phyloP scores from a whole-genome alignment of 2,797 vertebrate genomes.

The Petrocephalus schoutedeni region DNA sequence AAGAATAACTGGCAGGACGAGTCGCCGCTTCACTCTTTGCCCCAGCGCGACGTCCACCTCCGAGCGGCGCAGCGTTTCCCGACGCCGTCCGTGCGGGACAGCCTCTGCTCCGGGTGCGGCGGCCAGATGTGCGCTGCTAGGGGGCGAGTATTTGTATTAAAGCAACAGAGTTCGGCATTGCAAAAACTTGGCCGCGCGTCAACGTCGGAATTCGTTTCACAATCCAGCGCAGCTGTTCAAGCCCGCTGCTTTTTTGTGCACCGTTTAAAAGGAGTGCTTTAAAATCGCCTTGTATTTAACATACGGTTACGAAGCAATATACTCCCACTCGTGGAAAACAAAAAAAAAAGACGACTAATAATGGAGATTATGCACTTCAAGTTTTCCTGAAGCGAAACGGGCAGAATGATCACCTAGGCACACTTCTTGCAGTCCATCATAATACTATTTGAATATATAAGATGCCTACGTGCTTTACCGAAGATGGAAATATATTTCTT shows the following conservation, averaged over 20 bases:
- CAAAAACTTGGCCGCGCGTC: slow-evolving; percentile 35
- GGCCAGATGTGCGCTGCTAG: slow-evolving; percentile 62
- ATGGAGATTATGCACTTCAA: background rate
- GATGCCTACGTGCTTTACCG: background rate
- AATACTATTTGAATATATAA: background rate
- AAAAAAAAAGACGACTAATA: background rate
- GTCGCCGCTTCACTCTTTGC: slow-evolving; percentile 5
- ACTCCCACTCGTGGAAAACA: background rate
- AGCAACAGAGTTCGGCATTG: slow-evolving; percentile 20
- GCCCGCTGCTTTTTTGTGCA: slow-evolving; percentile 17
- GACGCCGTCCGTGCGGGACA: slow-evolving; percentile 66
- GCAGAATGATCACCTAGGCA: background rate
- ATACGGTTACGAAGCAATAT: background rate
- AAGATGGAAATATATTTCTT: background rate
- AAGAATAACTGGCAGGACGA: slow-evolving; percentile 25
- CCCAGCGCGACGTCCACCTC: background rate
- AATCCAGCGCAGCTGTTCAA: slow-evolving; percentile 37
- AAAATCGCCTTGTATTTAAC: background rate
- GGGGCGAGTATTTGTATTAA: slow-evolving; percentile 36
- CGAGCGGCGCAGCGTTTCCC: slow-evolving; percentile 28
- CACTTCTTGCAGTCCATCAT: background rate
- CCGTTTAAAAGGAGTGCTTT: background rate
- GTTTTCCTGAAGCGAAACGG: background rate
- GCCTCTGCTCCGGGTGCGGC: slow-evolving; percentile 60
- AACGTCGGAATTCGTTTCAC: slow-evolving; percentile 28